phyloP scores from a whole-genome alignment of 2,888 invertebrate genomes.

The Blastobasis adustella region DNA sequence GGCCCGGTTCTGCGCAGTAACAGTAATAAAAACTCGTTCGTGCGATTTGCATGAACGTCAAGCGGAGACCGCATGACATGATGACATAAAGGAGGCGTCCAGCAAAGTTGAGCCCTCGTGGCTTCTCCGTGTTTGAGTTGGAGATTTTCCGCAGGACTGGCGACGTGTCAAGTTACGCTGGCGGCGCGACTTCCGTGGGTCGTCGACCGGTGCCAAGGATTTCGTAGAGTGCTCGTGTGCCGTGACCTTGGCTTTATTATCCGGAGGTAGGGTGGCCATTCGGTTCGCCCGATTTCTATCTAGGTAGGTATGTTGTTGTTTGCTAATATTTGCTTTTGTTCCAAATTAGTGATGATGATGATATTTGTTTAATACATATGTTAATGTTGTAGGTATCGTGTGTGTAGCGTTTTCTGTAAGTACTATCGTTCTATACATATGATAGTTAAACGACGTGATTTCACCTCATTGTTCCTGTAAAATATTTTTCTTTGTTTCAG shows the following conservation, averaged over 20 bases:
- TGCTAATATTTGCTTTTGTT: too few relatives aligned
- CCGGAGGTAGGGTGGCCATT: conserved; percentile 39
- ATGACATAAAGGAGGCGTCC: conserved; percentile 55
- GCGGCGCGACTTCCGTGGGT: conserved; percentile 59
- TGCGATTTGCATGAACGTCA: conserved; percentile 50
- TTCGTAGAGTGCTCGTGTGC: conserved; percentile 48
- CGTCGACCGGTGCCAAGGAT: conserved; percentile 61
- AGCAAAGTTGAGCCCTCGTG: conserved; percentile 20
- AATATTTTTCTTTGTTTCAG: too few relatives aligned
- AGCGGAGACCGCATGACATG: conserved; percentile 51
- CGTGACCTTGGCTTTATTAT: conserved; percentile 61
- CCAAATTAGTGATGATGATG: too few relatives aligned
- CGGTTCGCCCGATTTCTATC: conserved; percentile 13
- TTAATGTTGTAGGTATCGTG: too few relatives aligned
- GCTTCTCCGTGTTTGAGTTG: conserved; percentile 3
- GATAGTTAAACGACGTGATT: background rate
- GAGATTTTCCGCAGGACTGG: conserved; percentile 13
- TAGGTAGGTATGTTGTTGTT: background rate
- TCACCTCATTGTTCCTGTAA: background rate
- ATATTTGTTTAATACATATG: background rate
- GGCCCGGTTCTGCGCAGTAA: conserved; percentile 4
- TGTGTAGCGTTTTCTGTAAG: too few relatives aligned
- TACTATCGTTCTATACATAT: too few relatives aligned
- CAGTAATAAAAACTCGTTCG: conserved; percentile 29
- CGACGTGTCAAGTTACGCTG: conserved; percentile 38